phyloP scores from a whole-genome alignment of 2,113 vertebrate genomes.

The Nothocercus nigrocapillus region DNA sequence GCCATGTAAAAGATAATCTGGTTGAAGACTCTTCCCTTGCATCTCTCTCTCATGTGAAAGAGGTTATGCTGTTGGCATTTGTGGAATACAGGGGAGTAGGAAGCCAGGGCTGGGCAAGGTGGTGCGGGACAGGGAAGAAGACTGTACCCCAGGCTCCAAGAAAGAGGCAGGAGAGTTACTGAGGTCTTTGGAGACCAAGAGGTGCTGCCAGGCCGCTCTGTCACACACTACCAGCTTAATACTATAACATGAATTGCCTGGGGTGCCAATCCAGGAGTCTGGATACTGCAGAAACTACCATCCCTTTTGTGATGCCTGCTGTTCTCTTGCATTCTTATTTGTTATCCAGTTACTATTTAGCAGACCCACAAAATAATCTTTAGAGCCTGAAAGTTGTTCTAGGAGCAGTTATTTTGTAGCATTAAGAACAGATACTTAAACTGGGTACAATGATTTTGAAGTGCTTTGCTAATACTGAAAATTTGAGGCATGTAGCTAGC shows the following conservation, averaged over 20 bases:
- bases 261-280: neutral
- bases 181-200: neutral
- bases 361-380: neutral
- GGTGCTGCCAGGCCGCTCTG: neutral
- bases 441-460: neutral
- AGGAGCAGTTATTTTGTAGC: neutral
- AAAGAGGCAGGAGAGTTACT: neutral
- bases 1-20: neutral
- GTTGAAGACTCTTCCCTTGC: neutral
- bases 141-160: neutral
- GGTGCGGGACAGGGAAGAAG: neutral
- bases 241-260: neutral
- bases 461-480: neutral
- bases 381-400: neutral
- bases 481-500: conserved; percentile 8
- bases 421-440: conserved; percentile 1
- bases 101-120: neutral
- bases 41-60: neutral
- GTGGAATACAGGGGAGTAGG: neutral
- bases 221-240: conserved; percentile 8
- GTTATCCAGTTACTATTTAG: neutral
- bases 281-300: neutral
- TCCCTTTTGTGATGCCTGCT: neutral
- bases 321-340: neutral
- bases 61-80: neutral